These are phyloP conservation scores for Nestor notabilis DNA, from an alignment of 2,113 vertebrate genomes.

Conservation along the genomic window DNA sequence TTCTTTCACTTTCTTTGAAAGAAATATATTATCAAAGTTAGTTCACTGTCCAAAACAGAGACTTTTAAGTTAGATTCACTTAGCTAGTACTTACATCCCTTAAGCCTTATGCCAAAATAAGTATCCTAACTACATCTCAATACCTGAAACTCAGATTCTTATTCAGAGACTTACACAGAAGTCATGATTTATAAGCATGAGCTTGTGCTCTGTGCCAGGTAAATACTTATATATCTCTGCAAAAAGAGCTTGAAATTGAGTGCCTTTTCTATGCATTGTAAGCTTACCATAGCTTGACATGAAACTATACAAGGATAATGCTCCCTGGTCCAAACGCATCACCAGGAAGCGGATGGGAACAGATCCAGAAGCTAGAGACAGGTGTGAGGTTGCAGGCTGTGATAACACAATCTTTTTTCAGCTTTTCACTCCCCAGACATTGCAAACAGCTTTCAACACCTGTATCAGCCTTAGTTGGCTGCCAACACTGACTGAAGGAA, in stretches of 20 bases:
- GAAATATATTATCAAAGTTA: not conserved
- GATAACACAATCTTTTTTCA: conserved; percentile 10
- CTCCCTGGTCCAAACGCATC: not conserved
- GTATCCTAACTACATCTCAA: not conserved
- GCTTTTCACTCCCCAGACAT: not conserved
- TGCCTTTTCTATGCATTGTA: not conserved
- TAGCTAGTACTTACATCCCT: not conserved
- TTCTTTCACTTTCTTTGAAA: not conserved
- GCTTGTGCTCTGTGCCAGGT: not conserved
- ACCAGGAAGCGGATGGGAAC: not conserved
- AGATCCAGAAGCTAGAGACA: not conserved
- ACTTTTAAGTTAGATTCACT: not conserved
- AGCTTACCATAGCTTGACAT: not conserved
- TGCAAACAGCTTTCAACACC: conserved; percentile 51
- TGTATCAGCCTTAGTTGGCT: not conserved
- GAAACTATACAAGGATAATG: not conserved
- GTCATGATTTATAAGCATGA: not conserved
- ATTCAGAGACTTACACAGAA: not conserved
- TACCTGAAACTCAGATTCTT: not conserved
- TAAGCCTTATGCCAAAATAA: not conserved
- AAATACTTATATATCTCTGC: not conserved
- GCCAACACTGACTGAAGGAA: not conserved
- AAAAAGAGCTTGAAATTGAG: not conserved
- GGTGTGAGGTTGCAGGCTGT: not conserved
- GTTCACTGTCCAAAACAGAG: not conserved